phyloP scores from a whole-genome alignment of 2,797 vertebrate genomes.

The Podarcis lilfordi region DNA sequence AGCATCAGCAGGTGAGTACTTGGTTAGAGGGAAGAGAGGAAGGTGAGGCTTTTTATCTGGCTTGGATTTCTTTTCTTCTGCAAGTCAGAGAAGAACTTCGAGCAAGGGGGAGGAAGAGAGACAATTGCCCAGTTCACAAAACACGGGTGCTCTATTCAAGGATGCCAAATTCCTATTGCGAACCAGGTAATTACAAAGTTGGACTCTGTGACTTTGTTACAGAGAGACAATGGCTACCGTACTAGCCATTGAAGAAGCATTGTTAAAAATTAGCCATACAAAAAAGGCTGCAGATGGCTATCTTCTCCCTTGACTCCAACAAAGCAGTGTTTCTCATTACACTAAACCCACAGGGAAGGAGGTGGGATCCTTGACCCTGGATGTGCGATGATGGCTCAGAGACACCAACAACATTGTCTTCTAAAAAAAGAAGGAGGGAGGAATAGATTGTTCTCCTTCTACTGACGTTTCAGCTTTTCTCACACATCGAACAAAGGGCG shows the following conservation, averaged over 20 bases:
- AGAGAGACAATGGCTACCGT: background rate
- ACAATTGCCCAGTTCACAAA: background rate
- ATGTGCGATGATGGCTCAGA: background rate
- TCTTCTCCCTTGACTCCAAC: background rate
- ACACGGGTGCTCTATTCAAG: background rate
- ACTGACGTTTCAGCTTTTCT: background rate
- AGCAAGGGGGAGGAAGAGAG: background rate
- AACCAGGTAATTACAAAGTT: background rate
- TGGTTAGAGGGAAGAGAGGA: too few species aligned
- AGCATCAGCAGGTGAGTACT: too few species aligned
- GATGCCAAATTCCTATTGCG: background rate
- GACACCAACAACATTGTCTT: background rate
- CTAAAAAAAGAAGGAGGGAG: background rate
- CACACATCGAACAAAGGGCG: background rate
- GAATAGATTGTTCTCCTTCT: background rate
- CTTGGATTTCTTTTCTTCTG: too few species aligned
- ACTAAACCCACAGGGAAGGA: background rate
- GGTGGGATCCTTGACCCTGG: background rate
- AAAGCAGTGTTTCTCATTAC: background rate
- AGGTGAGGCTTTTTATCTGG: background rate
- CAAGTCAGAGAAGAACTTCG: background rate
- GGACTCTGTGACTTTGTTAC: background rate
- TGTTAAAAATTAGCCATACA: background rate
- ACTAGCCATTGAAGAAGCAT: background rate
- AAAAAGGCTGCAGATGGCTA: background rate